Base-by-base conservation (phyloP, 1,140 invertebrate genomes). In the Archegozetes longisetosus region DNA sequence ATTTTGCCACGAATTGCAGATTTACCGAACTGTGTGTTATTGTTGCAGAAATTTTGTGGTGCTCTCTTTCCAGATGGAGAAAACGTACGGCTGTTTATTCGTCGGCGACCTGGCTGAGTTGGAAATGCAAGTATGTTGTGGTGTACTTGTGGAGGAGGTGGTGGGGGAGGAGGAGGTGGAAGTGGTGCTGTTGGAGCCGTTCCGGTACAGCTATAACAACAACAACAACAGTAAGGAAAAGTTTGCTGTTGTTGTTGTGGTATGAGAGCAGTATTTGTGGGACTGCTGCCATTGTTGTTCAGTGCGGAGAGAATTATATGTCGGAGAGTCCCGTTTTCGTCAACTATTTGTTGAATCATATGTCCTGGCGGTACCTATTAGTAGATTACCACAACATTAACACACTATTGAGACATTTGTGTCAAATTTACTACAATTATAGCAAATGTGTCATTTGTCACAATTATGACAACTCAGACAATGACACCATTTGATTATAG, bases 321-420 rank as follows among this genome's bases (percentile, higher is more conserved):
- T 46, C 85, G 79, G 64, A 92, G 76, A 58, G 84, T 84, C 56
- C 85, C 85, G 70, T 79, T 84, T 72, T 91, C 88, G 73, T 91
- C 88, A 63, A 91, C 80, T 66, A 91, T 86, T 70, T 87, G 87
- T 71, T 87, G 86, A 64, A 91, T 82, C 72, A 91, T 80, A 76
- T 84, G 88, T 68, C 87, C 88, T 46, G 84, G 85, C 27, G 87
- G 87, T 62, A 89, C 85, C 62, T 61, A n/a, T n/a, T n/a, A n/a
- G 55, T 28, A 17, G 17, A 49, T 2, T n/a, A 61, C 3, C 24
- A 32, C 14, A 17, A 55, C 27, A 53, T 55, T 55, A 23, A 23
- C 13, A 47, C n/a, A 47, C 25, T 47, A 27, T 29, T 29, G 2
- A 29, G 54, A 2, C 27, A 55, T 47, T 29, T 23, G 23, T 13